These are phyloP conservation scores for Steatocranus sp. DNA, from an alignment of 2,797 vertebrate species.

Conservation along the genomic window DNA sequence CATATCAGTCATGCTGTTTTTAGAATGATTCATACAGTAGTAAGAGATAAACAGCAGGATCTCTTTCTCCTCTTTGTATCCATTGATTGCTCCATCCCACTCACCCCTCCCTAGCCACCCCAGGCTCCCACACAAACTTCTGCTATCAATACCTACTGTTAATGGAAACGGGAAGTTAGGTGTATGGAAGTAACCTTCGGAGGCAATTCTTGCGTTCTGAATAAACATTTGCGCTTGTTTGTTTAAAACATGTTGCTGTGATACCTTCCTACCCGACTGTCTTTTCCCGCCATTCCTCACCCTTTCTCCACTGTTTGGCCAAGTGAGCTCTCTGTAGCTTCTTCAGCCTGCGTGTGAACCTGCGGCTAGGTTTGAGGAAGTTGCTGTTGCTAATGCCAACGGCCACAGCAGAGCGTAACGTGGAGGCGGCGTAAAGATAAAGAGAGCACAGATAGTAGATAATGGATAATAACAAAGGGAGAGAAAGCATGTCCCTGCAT, in stretches of 20 bases:
- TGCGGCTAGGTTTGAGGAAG: conserved; percentile 60
- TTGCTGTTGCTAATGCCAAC: conserved; percentile 44
- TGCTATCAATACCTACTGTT: conserved; percentile 59
- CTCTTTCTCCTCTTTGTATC: not conserved
- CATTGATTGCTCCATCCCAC: not conserved
- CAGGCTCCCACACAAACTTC: not conserved
- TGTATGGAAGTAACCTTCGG: conserved; percentile 19
- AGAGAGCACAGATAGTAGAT: conserved; percentile 15
- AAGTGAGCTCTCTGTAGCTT: not conserved
- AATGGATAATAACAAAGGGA: not conserved
- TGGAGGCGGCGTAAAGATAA: conserved; percentile 34
- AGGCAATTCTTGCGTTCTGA: conserved; percentile 39
- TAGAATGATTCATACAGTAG: conserved; percentile 1
- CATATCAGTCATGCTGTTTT: not conserved
- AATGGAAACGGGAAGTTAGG: conserved; percentile 66
- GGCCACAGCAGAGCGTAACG: conserved; percentile 22
- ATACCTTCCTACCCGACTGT: not conserved
- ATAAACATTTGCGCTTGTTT: conserved; percentile 50
- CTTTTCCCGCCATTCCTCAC: not conserved
- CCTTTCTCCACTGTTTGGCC: not conserved
- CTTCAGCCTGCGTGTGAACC: conserved; percentile 16
- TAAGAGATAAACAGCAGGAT: conserved; percentile 4
- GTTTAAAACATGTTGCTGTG: conserved; percentile 28
- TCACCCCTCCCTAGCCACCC: not conserved
- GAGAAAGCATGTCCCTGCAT: not conserved